Evolutionary conservation across 2,888 invertebrate species (phyloP).

Genomic region (Griposia aprilina): DNA sequence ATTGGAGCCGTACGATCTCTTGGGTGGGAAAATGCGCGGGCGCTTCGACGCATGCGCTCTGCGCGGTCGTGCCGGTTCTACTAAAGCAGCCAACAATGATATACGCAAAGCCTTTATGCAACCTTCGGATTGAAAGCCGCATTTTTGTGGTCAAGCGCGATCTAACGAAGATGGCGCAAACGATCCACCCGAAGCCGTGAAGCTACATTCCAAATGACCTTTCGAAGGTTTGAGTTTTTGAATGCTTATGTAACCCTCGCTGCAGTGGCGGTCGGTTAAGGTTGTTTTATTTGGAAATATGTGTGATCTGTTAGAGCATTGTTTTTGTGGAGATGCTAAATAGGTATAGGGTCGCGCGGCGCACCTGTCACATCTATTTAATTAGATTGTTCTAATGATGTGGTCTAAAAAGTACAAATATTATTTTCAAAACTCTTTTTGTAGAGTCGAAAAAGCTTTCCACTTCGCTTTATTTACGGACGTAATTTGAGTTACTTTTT

Average conservation of each 20-base stretch:
- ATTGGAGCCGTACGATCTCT: conserved; percentile 36
- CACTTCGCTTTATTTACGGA: neutral
- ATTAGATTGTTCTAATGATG: neutral
- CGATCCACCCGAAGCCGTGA: conserved; percentile 55
- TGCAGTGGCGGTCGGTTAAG: conserved; percentile 34
- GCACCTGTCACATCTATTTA: neutral
- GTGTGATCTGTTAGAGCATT: conserved; percentile 29
- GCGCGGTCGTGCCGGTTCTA: conserved; percentile 81
- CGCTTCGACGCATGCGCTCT: conserved; percentile 81
- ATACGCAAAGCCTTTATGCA: conserved; percentile 86
- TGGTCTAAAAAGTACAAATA: no score
- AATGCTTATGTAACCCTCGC: conserved; percentile 61
- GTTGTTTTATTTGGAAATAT: conserved; percentile 42
- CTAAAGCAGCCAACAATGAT: conserved; percentile 82
- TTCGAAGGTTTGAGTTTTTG: conserved; percentile 75
- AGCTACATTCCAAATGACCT: conserved; percentile 78
- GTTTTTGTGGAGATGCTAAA: conserved; percentile 12
- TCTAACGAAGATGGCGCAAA: conserved; percentile 84
- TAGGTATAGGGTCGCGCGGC: conserved; percentile 6
- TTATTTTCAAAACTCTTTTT: neutral
- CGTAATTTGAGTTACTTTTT: conserved; percentile 1
- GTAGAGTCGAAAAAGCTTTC: neutral
- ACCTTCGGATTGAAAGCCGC: conserved; percentile 87
- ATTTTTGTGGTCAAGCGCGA: conserved; percentile 88
- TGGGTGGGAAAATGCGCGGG: conserved; percentile 56